phyloP scores from a whole-genome alignment of 2,113 vertebrate species.

The Cheilinus undulatus region DNA sequence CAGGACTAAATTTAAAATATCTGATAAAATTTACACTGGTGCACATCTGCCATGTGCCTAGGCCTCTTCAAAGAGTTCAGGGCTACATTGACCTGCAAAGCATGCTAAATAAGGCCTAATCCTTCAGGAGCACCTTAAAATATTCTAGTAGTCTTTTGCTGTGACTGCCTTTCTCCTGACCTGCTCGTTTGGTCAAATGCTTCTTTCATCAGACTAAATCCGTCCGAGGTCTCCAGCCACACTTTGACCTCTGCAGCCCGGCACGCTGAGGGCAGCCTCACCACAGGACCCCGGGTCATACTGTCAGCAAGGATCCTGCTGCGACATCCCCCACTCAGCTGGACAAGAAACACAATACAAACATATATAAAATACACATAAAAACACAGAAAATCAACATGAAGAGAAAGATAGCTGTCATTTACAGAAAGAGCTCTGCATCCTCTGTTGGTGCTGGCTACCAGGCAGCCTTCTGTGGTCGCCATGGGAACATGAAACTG shows the following conservation, averaged over 20 bases:
- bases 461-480: slow-evolving; percentile 96
- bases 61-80: no score
- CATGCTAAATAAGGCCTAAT: no score
- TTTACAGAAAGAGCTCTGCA: slow-evolving; percentile 94
- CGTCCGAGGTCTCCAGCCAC: slow-evolving; percentile 92
- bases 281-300: slow-evolving; percentile 96
- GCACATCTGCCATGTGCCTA: no score
- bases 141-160: neutral
- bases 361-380: neutral
- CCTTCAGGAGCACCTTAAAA: no score
- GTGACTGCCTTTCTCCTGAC: slow-evolving; percentile 69
- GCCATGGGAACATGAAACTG: slow-evolving; percentile 95
- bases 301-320: slow-evolving; percentile 92
- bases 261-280: slow-evolving; percentile 92
- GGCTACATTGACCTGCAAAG: no score
- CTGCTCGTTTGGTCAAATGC: slow-evolving; percentile 95
- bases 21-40: no score
- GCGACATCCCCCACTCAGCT: slow-evolving; percentile 92
- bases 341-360: slow-evolving; percentile 7
- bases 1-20: no score
- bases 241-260: slow-evolving; percentile 94
- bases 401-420: neutral
- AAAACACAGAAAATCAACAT: no score
- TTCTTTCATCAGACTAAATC: slow-evolving; percentile 89
- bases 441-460: slow-evolving; percentile 96